These are phyloP conservation scores for Calephelis virginiensis DNA, from an alignment of 1,140 invertebrate genomes.

Conservation along the genomic window DNA sequence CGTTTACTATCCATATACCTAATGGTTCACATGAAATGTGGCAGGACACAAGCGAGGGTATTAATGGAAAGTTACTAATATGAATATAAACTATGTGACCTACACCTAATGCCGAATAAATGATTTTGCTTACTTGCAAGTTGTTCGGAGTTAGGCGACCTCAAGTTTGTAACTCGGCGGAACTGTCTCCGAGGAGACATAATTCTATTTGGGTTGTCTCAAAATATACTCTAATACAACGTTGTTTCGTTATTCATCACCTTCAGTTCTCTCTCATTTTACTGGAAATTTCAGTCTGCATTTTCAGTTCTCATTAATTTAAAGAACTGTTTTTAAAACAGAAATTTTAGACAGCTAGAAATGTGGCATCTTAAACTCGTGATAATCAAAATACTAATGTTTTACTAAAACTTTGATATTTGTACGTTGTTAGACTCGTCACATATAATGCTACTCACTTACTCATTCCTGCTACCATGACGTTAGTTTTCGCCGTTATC, in stretches of 20 bases:
- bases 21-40: too few species aligned
- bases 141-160: not conserved
- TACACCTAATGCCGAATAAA: not conserved
- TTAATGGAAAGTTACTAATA: not conserved
- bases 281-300: not conserved
- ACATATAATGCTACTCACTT: too few species aligned
- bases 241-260: not conserved
- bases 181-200: conserved; percentile 3
- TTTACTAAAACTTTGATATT: too few species aligned
- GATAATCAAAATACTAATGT: too few species aligned
- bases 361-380: too few species aligned
- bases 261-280: not conserved
- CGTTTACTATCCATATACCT: too few species aligned
- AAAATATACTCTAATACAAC: not conserved
- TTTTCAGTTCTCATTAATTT: not conserved
- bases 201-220: conserved; percentile 8
- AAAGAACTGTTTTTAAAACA: not conserved
- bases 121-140: conserved; percentile 1
- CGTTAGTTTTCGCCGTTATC: too few species aligned
- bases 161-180: conserved; percentile 4
- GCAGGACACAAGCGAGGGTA: too few species aligned
- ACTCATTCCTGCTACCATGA: too few species aligned
- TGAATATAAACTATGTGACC: not conserved
- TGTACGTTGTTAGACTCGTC: too few species aligned
- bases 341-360: not conserved